These are phyloP conservation scores for Melipona quadrifasciata DNA, from an alignment of 1,140 invertebrate species.

Conservation along the genomic window DNA sequence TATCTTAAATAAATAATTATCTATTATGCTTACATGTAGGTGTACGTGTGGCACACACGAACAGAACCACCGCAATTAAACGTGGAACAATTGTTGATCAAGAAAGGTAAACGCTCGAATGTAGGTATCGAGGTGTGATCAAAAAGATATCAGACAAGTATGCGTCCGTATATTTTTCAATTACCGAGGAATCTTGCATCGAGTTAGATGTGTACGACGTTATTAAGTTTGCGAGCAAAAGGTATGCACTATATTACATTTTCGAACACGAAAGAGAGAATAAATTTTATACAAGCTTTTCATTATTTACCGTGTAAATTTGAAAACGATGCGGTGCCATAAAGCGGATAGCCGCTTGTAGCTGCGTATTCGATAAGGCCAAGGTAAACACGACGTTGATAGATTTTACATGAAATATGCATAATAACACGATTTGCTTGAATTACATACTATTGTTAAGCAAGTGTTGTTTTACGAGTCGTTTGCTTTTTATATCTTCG, in stretches of 20 bases:
- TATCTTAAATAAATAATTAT: background rate
- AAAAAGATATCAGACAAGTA: constrained; percentile 23
- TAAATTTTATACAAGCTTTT: constrained; percentile 12
- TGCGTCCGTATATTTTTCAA: no score
- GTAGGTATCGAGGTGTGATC: constrained; percentile 89
- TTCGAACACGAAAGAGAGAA: background rate
- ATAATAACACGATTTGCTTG: background rate
- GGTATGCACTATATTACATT: background rate
- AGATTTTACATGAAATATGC: background rate
- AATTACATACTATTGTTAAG: constrained; percentile 4
- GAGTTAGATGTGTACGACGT: background rate
- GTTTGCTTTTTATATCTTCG: background rate
- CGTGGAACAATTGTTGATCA: constrained; percentile 84
- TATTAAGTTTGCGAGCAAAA: background rate
- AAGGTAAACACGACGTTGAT: background rate
- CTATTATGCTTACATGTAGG: constrained; percentile 75
- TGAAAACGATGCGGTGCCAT: constrained; percentile 40
- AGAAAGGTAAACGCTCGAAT: constrained; percentile 84
- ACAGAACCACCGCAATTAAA: constrained; percentile 92
- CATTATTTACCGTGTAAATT: background rate
- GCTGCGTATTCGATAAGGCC: background rate
- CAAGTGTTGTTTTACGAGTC: background rate
- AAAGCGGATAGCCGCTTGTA: constrained; percentile 36
- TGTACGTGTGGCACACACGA: constrained; percentile 98
- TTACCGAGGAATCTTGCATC: no score